These are phyloP conservation scores for Tilapia sparmanii DNA, from an alignment of 2,113 vertebrate species.

Conservation along the genomic window DNA sequence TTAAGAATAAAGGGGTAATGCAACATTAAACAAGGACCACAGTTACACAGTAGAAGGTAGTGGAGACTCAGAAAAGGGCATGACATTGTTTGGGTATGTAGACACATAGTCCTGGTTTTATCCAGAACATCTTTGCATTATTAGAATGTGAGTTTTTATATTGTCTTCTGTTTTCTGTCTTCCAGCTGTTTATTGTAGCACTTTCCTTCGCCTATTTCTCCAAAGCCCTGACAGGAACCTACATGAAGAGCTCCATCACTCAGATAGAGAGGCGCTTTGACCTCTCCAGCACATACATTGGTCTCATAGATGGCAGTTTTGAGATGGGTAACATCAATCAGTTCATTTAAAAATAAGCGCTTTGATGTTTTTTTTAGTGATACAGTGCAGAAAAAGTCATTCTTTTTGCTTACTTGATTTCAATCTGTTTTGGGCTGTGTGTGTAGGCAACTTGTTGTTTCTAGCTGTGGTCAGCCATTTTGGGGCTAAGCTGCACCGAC, in stretches of 20 bases:
- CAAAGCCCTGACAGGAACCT: conserved; percentile 72
- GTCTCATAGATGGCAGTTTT: conserved; percentile 87
- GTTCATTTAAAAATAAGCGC: not conserved
- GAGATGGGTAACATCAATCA: conserved; percentile 80
- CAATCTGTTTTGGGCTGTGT: not conserved
- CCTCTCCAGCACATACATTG: conserved; percentile 76
- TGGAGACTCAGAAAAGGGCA: not conserved
- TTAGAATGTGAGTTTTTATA: not conserved
- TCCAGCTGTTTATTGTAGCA: conserved; percentile 80
- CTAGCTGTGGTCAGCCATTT: conserved; percentile 89
- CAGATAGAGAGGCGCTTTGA: conserved; percentile 92
- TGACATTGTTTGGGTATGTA: not conserved
- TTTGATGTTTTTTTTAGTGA: accelerated
- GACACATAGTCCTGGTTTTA: accelerated
- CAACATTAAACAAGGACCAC: not conserved
- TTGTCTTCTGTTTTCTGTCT: not conserved
- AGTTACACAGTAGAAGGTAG: not conserved
- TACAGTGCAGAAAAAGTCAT: not conserved
- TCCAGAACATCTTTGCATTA: not conserved
- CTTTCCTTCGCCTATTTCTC: conserved; percentile 80
- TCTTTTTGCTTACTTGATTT: not conserved
- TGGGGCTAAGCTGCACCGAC: conserved; percentile 85
- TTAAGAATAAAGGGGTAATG: not conserved
- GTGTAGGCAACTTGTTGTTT: conserved; percentile 87
- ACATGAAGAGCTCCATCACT: conserved; percentile 89